Percentiles rank a stretch among this genome's conserved stretches.
Conservation (phyloP, 2,113 vertebrate genomes). For the Anarrhichthys ocellatus region DNA sequence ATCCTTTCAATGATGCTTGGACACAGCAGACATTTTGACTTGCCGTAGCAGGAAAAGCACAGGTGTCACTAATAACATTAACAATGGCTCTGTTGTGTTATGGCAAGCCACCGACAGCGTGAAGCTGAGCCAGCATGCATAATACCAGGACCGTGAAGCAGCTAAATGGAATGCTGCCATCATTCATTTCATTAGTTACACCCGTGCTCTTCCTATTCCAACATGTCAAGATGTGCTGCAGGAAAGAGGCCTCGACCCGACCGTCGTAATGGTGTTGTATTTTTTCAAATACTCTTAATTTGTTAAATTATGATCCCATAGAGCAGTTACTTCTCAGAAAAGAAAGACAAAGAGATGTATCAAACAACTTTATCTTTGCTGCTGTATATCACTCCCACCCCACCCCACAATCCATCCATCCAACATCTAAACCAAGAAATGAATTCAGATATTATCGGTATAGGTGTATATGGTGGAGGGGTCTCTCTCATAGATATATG, state of each 20-base stretch:
- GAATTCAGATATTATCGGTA: not conserved
- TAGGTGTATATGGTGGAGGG: not conserved
- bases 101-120: not conserved
- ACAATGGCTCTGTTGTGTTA: not conserved
- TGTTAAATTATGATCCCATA: too few relatives aligned
- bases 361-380: not conserved
- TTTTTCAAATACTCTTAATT: too few relatives aligned
- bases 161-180: not conserved
- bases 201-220: not conserved
- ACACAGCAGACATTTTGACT: not conserved
- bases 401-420: not conserved
- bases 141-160: not conserved
- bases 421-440: not conserved
- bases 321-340: not conserved
- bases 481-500: not conserved
- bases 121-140: not conserved
- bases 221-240: not conserved
- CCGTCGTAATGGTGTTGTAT: too few relatives aligned
- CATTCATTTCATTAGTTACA: not conserved
- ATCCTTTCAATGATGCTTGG: not conserved
- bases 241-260: not conserved
- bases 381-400: not conserved
- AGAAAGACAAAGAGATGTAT: not conserved
- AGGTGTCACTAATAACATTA: not conserved
- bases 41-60: not conserved